Evolutionary conservation across 1,140 invertebrate genomes (phyloP).

Genomic region (Drosophila paulistorum): DNA sequence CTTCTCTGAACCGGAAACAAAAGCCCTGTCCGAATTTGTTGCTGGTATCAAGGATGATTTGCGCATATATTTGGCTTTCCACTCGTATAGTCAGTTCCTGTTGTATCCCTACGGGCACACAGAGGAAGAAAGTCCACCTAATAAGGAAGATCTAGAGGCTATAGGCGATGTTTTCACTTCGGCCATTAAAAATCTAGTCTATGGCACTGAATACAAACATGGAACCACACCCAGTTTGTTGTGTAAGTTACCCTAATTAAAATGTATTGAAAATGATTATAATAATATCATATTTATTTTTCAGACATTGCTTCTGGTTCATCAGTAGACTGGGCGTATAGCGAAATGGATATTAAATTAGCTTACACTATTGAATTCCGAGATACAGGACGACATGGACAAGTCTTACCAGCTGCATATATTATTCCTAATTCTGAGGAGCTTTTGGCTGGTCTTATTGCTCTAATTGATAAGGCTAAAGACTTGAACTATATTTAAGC

Average conservation of each 20-base stretch:
- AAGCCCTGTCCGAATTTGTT: conserved; percentile 85
- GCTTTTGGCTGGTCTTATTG: conserved; percentile 90
- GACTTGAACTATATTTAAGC: background rate
- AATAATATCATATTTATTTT: background rate
- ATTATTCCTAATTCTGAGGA: conserved; percentile 94
- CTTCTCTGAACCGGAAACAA: conserved; percentile 91
- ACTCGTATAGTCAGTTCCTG: conserved; percentile 84
- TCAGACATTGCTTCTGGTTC: conserved; percentile 84
- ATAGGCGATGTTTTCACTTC: conserved; percentile 83
- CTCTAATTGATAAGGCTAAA: conserved; percentile 69
- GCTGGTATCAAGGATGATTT: conserved; percentile 83
- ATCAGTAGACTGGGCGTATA: conserved; percentile 88
- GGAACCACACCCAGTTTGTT: conserved; percentile 84
- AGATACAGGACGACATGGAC: conserved; percentile 93
- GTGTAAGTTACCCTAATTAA: conserved; percentile 83
- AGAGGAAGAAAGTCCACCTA: conserved; percentile 79
- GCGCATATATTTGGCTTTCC: conserved; percentile 85
- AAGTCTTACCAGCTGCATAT: conserved; percentile 91
- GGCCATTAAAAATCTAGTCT: conserved; percentile 82
- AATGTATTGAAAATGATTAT: background rate
- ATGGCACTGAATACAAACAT: conserved; percentile 84
- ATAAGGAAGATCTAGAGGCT: conserved; percentile 84
- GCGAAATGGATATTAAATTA: conserved; percentile 85
- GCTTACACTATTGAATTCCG: conserved; percentile 86
- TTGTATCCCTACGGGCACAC: conserved; percentile 85